phyloP scores from a whole-genome alignment of 2,888 invertebrate species.

The Andrena hattorfiana region DNA sequence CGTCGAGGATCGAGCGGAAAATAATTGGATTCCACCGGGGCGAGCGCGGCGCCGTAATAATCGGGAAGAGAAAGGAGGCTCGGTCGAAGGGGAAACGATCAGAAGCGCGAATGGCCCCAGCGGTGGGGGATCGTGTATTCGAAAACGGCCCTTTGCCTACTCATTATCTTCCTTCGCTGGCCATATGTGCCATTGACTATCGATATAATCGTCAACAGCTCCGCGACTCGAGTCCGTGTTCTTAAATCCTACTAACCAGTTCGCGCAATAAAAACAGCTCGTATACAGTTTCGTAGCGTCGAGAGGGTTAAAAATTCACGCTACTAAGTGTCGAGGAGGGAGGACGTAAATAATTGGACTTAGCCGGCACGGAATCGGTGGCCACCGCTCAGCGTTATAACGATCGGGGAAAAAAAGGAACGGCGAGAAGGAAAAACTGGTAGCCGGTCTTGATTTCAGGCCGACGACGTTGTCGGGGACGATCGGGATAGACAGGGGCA shows the following conservation, averaged over 20 bases:
- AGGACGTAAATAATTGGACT: conserved; percentile 73
- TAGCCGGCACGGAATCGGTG: conserved; percentile 67
- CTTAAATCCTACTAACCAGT: no score
- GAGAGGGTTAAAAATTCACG: not conserved
- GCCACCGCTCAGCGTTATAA: conserved; percentile 72
- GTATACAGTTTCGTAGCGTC: no score
- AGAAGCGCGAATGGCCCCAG: not conserved
- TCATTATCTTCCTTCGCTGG: conserved; percentile 15
- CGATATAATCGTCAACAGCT: conserved; percentile 6
- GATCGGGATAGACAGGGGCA: conserved; percentile 35
- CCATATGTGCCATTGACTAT: no score
- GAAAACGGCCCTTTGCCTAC: conserved; percentile 35
- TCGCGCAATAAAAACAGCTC: no score
- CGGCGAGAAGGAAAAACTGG: conserved; percentile 44
- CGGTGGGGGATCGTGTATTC: not conserved
- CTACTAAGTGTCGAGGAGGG: not conserved
- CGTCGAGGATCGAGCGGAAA: conserved; percentile 36
- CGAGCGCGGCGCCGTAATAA: conserved; percentile 17
- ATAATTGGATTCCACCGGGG: conserved; percentile 57
- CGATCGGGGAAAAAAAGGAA: conserved; percentile 62
- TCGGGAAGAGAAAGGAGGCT: conserved; percentile 18
- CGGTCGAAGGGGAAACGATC: not conserved
- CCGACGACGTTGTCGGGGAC: conserved; percentile 24
- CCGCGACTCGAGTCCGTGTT: no score
- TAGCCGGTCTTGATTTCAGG: conserved; percentile 74